phyloP scores from a whole-genome alignment of 1,140 invertebrate genomes.

The Penaeus japonicus region DNA sequence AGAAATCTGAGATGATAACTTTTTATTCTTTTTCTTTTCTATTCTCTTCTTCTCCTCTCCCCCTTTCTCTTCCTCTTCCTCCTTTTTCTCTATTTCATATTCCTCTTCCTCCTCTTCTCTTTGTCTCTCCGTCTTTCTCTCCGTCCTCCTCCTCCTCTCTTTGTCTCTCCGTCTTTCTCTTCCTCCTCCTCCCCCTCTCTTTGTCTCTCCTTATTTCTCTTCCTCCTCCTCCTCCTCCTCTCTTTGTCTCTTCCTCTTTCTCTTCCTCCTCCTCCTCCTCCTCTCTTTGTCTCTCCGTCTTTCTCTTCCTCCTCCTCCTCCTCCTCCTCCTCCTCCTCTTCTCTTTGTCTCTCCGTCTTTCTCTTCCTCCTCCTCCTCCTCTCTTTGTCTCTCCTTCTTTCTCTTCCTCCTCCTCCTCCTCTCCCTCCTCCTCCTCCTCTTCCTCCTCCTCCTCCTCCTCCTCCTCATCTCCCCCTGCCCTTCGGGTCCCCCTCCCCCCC shows the following conservation, averaged over 20 bases:
- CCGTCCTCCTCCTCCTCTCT: neutral
- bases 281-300: neutral
- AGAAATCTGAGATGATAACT: too few species aligned
- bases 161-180: neutral
- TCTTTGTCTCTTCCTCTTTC: too few species aligned
- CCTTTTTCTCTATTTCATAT: neutral
- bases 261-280: too few species aligned
- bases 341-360: neutral
- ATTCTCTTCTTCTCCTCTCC: neutral
- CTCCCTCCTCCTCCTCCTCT: too few species aligned
- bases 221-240: neutral
- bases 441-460: too few species aligned
- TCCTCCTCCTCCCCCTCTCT: too few species aligned
- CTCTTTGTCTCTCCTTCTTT: neutral
- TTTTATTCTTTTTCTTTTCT: neutral
- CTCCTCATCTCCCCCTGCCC: too few species aligned
- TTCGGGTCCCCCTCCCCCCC: too few species aligned
- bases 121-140: neutral
- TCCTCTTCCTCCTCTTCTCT: neutral
- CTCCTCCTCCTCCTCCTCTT: neutral
- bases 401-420: neutral
- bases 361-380: neutral
- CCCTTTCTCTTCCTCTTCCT: neutral
- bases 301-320: neutral
- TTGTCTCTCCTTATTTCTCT: neutral